phyloP scores from a whole-genome alignment of 2,888 invertebrate genomes.

The Phengaris arion region DNA sequence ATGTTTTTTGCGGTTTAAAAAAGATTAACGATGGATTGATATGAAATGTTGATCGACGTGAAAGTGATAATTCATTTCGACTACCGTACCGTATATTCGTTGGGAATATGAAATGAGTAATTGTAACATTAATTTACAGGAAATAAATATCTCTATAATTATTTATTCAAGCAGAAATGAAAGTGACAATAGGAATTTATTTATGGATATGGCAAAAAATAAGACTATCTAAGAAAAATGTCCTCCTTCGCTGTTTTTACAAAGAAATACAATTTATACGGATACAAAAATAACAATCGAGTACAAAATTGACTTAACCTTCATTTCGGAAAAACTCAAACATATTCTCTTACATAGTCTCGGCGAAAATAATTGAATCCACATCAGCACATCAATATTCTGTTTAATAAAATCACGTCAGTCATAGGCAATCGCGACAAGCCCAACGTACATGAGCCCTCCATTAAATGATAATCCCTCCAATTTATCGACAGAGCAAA shows the following conservation, averaged over 20 bases:
- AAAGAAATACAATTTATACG: neutral
- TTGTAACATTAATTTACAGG: too few relatives aligned
- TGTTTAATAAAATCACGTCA: conserved; percentile 77
- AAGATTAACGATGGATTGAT: conserved; percentile 53
- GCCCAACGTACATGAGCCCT: conserved; percentile 77
- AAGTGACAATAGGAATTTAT: too few relatives aligned
- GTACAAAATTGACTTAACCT: conserved; percentile 15
- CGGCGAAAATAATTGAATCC: conserved; percentile 32
- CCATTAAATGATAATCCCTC: conserved; percentile 79
- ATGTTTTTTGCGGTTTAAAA: conserved; percentile 65
- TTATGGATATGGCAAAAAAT: too few relatives aligned
- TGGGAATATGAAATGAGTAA: too few relatives aligned
- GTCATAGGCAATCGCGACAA: conserved; percentile 74
- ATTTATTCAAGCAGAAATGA: too few relatives aligned
- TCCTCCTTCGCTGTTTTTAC: neutral
- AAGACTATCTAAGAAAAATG: too few relatives aligned
- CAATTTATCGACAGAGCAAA: conserved; percentile 77
- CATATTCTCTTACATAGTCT: conserved; percentile 17
- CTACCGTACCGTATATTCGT: neutral
- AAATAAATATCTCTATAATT: too few relatives aligned
- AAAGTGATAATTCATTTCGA: conserved; percentile 1
- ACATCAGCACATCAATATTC: conserved; percentile 58
- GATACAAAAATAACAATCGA: neutral
- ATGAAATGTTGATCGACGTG: neutral
- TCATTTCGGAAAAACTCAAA: conserved; percentile 4